phyloP scores from a whole-genome alignment of 2,113 vertebrate species.

The Atherinomorus stipes region DNA sequence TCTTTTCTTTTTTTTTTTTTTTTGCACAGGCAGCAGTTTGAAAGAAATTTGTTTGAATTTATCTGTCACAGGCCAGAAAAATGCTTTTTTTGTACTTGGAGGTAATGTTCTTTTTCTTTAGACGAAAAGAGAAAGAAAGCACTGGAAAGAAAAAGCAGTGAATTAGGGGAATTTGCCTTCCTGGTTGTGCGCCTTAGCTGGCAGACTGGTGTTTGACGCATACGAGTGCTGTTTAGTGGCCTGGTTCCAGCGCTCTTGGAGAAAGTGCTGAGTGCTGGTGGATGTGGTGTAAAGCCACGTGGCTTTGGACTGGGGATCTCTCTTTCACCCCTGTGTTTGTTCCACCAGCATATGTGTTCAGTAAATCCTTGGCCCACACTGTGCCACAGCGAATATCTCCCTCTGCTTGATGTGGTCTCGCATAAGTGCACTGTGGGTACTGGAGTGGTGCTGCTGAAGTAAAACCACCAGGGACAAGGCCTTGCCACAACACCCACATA shows the following conservation, averaged over 20 bases:
- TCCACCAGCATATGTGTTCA: slow-evolving; percentile 76
- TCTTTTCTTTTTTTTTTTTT: slow-evolving; percentile 32
- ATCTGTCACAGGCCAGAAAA: background rate
- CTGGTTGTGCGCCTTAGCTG: slow-evolving; percentile 52
- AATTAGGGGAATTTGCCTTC: slow-evolving; percentile 31
- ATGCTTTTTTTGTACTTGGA: background rate
- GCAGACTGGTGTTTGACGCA: slow-evolving; percentile 54
- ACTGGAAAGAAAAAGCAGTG: slow-evolving; percentile 6
- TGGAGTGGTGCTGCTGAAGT: slow-evolving; percentile 63
- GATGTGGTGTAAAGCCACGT: slow-evolving; percentile 72
- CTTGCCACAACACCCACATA: slow-evolving; percentile 65
- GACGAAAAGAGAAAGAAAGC: slow-evolving; percentile 6
- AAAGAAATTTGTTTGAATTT: slow-evolving; percentile 28
- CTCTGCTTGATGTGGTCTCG: slow-evolving; percentile 72
- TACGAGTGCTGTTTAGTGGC: slow-evolving; percentile 29
- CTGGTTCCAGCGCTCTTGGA: slow-evolving; percentile 40
- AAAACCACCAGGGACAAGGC: slow-evolving; percentile 57
- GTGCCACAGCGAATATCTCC: slow-evolving; percentile 41
- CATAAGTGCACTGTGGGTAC: slow-evolving; percentile 60
- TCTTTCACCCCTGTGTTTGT: slow-evolving; percentile 59
- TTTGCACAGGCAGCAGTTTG: slow-evolving; percentile 29
- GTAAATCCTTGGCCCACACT: slow-evolving; percentile 61
- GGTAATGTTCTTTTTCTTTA: background rate
- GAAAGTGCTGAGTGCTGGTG: slow-evolving; percentile 77
- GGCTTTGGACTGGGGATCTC: slow-evolving; percentile 60